Evolutionary conservation across 2,797 vertebrate species (phyloP).

Genomic region (Xerus rutilus): DNA sequence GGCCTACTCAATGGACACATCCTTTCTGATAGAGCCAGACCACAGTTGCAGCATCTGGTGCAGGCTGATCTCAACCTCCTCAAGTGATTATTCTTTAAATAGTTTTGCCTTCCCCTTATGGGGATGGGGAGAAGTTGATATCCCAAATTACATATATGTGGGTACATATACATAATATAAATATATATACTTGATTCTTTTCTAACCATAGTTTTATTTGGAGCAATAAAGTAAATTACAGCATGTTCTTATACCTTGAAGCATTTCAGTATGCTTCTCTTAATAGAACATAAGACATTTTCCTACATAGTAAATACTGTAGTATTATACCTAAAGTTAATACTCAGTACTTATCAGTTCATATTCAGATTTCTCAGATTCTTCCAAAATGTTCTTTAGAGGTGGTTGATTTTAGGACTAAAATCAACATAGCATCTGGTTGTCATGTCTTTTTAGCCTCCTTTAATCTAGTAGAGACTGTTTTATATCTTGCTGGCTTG

Average conservation of each 20-base stretch:
- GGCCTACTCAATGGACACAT: background rate
- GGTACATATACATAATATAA: background rate
- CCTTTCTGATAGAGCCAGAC: background rate
- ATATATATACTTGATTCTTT: background rate
- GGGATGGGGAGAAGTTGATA: background rate
- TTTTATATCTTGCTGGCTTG: background rate
- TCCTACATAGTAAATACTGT: background rate
- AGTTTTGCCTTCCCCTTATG: background rate
- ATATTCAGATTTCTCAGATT: background rate
- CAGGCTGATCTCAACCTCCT: background rate
- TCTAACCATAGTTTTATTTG: constrained; percentile 12
- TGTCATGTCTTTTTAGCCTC: background rate
- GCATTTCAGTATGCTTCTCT: background rate
- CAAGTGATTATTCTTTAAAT: background rate
- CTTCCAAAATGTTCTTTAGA: background rate
- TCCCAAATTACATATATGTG: background rate
- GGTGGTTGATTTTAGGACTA: background rate
- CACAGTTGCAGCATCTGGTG: background rate
- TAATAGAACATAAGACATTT: background rate
- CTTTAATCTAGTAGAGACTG: background rate
- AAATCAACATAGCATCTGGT: background rate
- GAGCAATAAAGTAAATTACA: constrained; percentile 24
- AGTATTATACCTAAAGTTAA: background rate
- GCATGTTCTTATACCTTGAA: background rate
- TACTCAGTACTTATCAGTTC: constrained; percentile 10